Base-by-base conservation (phyloP, 1,140 invertebrate genomes). In the Drosophila leontia region DNA sequence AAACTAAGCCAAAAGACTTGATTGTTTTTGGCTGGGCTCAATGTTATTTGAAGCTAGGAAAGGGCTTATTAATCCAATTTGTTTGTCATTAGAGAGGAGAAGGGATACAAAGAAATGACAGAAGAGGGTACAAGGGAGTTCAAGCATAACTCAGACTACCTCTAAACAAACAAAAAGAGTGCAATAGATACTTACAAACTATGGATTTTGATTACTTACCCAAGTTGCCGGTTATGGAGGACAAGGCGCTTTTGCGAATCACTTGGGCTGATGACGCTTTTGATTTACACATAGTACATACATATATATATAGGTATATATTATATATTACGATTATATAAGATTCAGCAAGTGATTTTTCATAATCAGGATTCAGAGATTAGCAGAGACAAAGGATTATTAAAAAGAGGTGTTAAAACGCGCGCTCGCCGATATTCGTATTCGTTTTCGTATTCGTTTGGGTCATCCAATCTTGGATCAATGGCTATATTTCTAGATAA, bases 231-330 rank as follows among this genome's bases (percentile, higher is more conserved):
- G 91, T 92, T 86, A 92, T 92, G 80, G 91, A 90, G 79, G 91
- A 92, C 70, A 92, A 83, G 83, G 91, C 91, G 91, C 91, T 92
- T 92, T 92, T 92, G 80, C 80, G 91, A 91, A 92, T 91, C 91
- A 92, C 91, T 91, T 92, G 91, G 74, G 87, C 91, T 87, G 91
- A 92, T 88, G 91, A 92, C 77, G 91, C 91, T 92, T 92, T 92
- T 86, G 81, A 80, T 92, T 91, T 78, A 91, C 84, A 88, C 79
- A 90, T 75, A 56, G 53, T 56, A 90, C 79, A 90, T 80, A 86
- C 58, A 81, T 76, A 85, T 84, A 85, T 81, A 82, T 86, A 85
- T 85, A 75, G 65, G 44, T 65, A 83, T 83, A 88, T 76, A 90
- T 90, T 90, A 78, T 78, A 88, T 82, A 82, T 53, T 71, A 80